phyloP scores from a whole-genome alignment of 1,140 invertebrate genomes.

The Cyclina sinensis region DNA sequence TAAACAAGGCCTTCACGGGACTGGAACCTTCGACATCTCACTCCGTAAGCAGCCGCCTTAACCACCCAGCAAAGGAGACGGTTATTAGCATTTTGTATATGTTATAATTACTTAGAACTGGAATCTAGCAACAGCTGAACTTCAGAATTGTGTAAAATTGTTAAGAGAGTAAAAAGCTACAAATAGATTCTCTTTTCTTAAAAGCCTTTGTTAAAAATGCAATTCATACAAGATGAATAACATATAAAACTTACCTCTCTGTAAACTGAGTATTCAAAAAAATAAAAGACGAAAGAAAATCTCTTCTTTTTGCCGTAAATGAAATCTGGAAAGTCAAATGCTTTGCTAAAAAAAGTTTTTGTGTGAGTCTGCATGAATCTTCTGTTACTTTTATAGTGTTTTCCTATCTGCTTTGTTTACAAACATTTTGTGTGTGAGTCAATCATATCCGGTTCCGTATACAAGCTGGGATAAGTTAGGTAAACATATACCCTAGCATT shows the following conservation, averaged over 20 bases:
- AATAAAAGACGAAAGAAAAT: background rate
- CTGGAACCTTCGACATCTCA: too few species aligned
- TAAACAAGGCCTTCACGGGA: too few species aligned
- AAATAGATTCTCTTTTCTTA: too few species aligned
- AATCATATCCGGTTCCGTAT: background rate
- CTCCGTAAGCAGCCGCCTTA: too few species aligned
- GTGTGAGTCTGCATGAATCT: background rate
- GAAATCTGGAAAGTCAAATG: background rate
- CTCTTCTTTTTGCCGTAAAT: background rate
- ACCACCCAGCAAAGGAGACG: too few species aligned
- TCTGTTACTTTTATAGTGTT: background rate
- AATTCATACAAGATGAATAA: too few species aligned
- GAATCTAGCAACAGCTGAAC: too few species aligned
- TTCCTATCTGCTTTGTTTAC: background rate
- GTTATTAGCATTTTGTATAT: too few species aligned
- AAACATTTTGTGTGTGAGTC: background rate
- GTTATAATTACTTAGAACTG: too few species aligned
- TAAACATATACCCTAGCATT: slow-evolving; percentile 11
- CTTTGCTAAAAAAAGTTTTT: background rate
- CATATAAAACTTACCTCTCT: background rate
- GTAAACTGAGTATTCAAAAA: background rate
- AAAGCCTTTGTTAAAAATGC: too few species aligned
- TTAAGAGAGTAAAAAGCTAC: too few species aligned
- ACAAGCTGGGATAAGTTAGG: background rate
- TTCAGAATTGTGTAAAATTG: too few species aligned